phyloP scores from a whole-genome alignment of 92 coral and sea anemone species.

The Heteractis magnifica region DNA sequence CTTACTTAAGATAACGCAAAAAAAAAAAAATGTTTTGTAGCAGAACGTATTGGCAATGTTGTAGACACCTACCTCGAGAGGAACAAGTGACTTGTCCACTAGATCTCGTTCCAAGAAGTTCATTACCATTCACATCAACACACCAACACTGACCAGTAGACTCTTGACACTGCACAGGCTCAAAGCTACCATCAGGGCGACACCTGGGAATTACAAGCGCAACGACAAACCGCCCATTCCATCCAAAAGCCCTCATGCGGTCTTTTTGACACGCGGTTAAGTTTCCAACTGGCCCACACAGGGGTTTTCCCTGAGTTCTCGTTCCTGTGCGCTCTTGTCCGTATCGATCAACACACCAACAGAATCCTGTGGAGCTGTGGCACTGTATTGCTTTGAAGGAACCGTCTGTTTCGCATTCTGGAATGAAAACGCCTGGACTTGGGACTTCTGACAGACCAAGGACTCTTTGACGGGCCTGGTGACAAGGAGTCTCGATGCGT shows the following conservation, averaged over 20 bases:
- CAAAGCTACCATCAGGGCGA: constrained; percentile 67
- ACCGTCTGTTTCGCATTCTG: constrained; percentile 79
- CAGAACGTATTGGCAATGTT: too few species aligned
- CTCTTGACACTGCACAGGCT: constrained; percentile 60
- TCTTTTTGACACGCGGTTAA: constrained; percentile 72
- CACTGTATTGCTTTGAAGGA: constrained; percentile 72
- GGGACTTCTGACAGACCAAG: constrained; percentile 67
- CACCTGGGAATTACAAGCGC: constrained; percentile 54
- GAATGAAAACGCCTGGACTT: constrained; percentile 68
- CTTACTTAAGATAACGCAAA: too few species aligned
- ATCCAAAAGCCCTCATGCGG: constrained; percentile 70
- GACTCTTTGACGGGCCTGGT: constrained; percentile 62
- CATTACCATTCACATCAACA: constrained; percentile 67
- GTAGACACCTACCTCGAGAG: constrained; percentile 6
- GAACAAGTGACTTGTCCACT: constrained; percentile 17
- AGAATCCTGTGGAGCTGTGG: constrained; percentile 70
- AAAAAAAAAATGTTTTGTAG: too few species aligned
- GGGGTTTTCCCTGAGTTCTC: constrained; percentile 65
- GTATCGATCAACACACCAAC: constrained; percentile 89
- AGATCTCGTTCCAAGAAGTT: constrained; percentile 27
- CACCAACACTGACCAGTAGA: constrained; percentile 80
- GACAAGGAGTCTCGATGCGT: constrained; percentile 48
- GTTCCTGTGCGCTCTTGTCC: constrained; percentile 80
- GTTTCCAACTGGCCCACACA: constrained; percentile 61
- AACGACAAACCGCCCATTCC: constrained; percentile 56